Base-by-base conservation (phyloP, 2,113 vertebrate species). In the Telmatochromis sp. region DNA sequence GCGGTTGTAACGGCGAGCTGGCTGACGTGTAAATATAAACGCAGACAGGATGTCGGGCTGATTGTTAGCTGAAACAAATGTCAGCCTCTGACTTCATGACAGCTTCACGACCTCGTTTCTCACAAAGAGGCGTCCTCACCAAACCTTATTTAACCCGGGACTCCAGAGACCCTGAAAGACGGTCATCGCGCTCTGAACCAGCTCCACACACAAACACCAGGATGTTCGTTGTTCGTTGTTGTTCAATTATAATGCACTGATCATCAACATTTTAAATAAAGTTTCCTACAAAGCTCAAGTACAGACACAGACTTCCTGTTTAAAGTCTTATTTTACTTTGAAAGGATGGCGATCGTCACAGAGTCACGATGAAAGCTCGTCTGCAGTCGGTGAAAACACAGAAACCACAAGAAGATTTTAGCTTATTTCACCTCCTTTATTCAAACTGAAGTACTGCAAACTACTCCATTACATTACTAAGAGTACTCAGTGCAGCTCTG, bases 181-280 rank as follows among this genome's bases (percentile, higher is more conserved):
- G n/a, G 53, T 54, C 53, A 54, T 23, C 10, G n/a, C 3, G 53
- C 53, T 23, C 53, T 23, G 6, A 54, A 54, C 54, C 54, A 14
- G 54, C 54, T 14, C 2, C 54, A 26, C 54, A 3, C 7, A 57
- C 23, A 57, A 26, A 57, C 54, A 57, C 54, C 12, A 57, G 54
- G 23, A 57, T 57, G 23, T 8, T 0, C 0, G 7, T 57, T 26
- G 54, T 26, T 57, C 0, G 54, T 28, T 28, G 0, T 14, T 55
- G 54, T 55, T 28, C 0, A 57, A 57, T 57, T 1, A 15, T 57
- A 57, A 57, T 57, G 4, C 0, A 57, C 54, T 26, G 54, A 57
- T 26, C 54, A 3, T 8, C 54, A 57, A 26, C 55, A 57, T 57
- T 28, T 28, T 57, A 57, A 57, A 57, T 28, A 15, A 57, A 28